Conservation (phyloP, 2,888 invertebrate genomes). For the Mythimna pallens region DNA sequence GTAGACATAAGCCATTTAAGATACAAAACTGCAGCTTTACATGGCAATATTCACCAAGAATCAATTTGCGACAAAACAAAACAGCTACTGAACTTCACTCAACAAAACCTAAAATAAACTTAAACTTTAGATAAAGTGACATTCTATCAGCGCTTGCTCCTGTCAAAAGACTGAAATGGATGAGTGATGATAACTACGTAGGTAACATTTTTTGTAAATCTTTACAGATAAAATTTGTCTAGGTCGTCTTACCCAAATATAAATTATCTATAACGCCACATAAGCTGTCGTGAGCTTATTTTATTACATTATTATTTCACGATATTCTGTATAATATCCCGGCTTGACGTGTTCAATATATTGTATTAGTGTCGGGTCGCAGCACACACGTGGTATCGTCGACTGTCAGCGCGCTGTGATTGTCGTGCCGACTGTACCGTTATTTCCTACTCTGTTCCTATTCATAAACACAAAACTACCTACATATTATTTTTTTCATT, state of each 20-base stretch:
- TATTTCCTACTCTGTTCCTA: slow-evolving; percentile 53
- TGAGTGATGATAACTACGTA: too few species aligned
- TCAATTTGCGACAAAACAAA: too few species aligned
- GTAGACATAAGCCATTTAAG: too few species aligned
- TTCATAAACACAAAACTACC: slow-evolving; percentile 51
- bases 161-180: too few species aligned
- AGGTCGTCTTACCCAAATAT: background rate
- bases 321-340: slow-evolving; percentile 67
- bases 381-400: slow-evolving; percentile 71
- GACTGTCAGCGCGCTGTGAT: slow-evolving; percentile 70
- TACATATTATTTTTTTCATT: slow-evolving; percentile 54
- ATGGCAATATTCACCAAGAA: too few species aligned
- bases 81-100: too few species aligned
- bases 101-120: too few species aligned
- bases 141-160: too few species aligned
- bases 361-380: slow-evolving; percentile 81
- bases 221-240: background rate
- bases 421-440: slow-evolving; percentile 64
- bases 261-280: background rate
- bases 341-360: slow-evolving; percentile 79
- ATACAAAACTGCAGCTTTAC: too few species aligned
- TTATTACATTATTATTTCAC: slow-evolving; percentile 47
- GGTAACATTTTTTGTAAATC: background rate
- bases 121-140: too few species aligned
- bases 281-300: slow-evolving; percentile 25